Base-by-base conservation (phyloP, 2,113 vertebrate species). In the Porphyrio hochstetteri region DNA sequence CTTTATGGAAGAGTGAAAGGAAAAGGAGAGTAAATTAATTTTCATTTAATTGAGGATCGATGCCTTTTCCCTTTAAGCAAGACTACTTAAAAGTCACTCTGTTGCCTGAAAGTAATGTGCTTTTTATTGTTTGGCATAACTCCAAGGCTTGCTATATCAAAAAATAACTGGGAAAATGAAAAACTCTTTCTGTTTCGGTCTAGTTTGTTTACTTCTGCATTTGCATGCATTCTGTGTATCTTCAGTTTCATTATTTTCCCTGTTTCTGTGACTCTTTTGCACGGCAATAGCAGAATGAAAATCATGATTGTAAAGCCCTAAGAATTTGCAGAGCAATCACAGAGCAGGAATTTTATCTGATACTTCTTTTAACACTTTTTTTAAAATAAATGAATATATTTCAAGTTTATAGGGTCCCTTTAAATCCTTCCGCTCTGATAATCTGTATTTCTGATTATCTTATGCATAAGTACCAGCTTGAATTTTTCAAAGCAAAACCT, bases 401-500 rank as follows among this genome's bases (percentile, higher is more conserved):
- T 91, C 38, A 78, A 56, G 57, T 40, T 35, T 23, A 89, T 78
- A 87, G 24, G 13, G 28, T 80, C 19, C 36, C 61, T 95, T 91
- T 70, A 87, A 96, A 93, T 91, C 59, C 68, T 82, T 85, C 82
- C 50, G 16, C 35, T 83, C 63, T 42, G 63, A 83, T 93, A 90
- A 95, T 74, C 42, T 90, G 13, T 92, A 75, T 90, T 94, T 92
- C 75, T 80, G 59, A 90, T 94, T 92, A 90, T 94, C 9, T 77
- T 83, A 77, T 42, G 33, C 46, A 55, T 69, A 95, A 95, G 60
- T 40, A 86, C 23, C 27, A 83, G 59, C 29, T 36, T 88, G 84
- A 90, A 55, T 72, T 93, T 95, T 96, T 96, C 90, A 96, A 96
- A 96, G 82, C 4, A 24, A 94, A 93, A 70, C 23, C 4, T 77